Evolutionary conservation across 1,140 invertebrate species (phyloP).

Genomic region (Conus ventricosus): DNA sequence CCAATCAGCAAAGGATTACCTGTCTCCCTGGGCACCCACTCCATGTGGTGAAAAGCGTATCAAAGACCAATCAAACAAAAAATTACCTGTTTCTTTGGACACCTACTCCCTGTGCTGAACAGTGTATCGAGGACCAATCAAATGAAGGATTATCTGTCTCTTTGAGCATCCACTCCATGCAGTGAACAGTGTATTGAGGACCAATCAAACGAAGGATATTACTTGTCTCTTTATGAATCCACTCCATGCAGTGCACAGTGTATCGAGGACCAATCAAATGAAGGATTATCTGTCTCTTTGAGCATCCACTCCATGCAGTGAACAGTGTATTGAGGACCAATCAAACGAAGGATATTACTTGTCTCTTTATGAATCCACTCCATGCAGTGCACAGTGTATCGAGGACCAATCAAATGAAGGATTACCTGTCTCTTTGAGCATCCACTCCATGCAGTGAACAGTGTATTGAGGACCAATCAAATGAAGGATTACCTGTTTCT

Average conservation of each 20-base stretch:
- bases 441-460: slow-evolving; percentile 69
- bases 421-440: slow-evolving; percentile 67
- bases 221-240: slow-evolving; percentile 69
- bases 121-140: no score
- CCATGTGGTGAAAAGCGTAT: slow-evolving; percentile 56
- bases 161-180: no score
- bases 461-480: no score
- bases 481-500: slow-evolving; percentile 59
- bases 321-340: no score
- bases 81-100: no score
- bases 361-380: slow-evolving; percentile 70
- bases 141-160: no score
- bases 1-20: slow-evolving; percentile 51
- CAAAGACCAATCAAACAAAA: no score
- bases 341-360: slow-evolving; percentile 53
- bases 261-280: no score
- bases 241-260: slow-evolving; percentile 66
- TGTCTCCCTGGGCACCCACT: slow-evolving; percentile 69
- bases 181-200: no score
- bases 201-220: not conserved
- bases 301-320: slow-evolving; percentile 72
- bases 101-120: no score
- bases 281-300: slow-evolving; percentile 60
- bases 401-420: no score
- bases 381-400: slow-evolving; percentile 52